phyloP scores from a whole-genome alignment of 2,797 vertebrate species.

The Phrynocephalus vlangalii region DNA sequence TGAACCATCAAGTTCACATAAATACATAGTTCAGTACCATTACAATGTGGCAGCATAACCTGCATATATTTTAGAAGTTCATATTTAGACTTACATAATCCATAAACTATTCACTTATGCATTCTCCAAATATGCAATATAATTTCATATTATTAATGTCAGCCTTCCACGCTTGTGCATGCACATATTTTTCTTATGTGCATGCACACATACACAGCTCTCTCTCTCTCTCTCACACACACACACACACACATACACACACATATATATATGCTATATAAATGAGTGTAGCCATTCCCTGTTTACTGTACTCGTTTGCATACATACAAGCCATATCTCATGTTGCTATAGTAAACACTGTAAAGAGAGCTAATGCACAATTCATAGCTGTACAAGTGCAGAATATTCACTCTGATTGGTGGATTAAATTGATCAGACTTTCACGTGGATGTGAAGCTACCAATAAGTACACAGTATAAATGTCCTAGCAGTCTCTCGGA shows the following conservation, averaged over 20 bases:
- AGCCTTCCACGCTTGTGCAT: not conserved
- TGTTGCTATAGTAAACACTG: not conserved
- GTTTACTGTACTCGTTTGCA: not conserved
- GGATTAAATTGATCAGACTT: not conserved
- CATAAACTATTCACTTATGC: not conserved
- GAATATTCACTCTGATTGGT: not conserved
- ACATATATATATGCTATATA: accelerated
- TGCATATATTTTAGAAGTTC: not conserved
- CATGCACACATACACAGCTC: not conserved
- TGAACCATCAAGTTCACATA: conserved; percentile 6
- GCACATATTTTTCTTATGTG: not conserved
- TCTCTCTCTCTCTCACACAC: no score
- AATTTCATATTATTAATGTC: not conserved
- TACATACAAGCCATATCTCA: not conserved
- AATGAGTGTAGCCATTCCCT: accelerated
- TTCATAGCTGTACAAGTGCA: not conserved
- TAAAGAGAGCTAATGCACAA: not conserved
- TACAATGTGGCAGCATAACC: not conserved
- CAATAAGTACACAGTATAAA: not conserved
- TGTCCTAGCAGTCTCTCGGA: not conserved
- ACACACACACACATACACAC: not conserved
- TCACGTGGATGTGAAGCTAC: not conserved
- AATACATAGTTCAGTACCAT: not conserved
- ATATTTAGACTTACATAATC: not conserved
- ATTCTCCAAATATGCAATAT: not conserved